Base-by-base conservation (phyloP, 2,797 vertebrate genomes). In the Gymnothorax javanicus region DNA sequence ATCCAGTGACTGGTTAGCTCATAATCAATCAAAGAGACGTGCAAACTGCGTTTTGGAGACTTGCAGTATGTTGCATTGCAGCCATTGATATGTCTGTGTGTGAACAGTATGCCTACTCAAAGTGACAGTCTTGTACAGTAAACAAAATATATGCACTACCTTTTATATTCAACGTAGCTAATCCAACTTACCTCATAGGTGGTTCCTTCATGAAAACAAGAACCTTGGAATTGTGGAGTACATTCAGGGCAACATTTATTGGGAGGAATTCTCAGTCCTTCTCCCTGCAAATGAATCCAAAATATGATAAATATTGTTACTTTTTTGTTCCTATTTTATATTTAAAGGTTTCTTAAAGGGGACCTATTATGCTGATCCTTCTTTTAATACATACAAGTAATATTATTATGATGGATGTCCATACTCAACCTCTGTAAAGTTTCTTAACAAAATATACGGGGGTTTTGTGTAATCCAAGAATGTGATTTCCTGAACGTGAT, bases 211-310 rank as follows among this genome's bases (percentile, higher is more conserved):
- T 97, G 93, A 85, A 91, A 96, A 93, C 98, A 99, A 89, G 94
- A 96, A 64, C 93, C 96, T 52, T 94, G 87, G 0, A 93, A 93
- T 67, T 86, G 92, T 5, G 92, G 91, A 43, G 93, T 88, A 87
- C 98, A 99, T 88, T 96, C 93, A 0, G 98, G 98, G 87, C 98
- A 99, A 92, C 98, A 99, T 64, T 94, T 89, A 91, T 96, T 97
- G 90, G 97, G 92, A 15, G 95, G 92, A 89, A 98, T 96, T 88
- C 93, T 96, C 85, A 99, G 92, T 69, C 94, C 94, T 88, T 98
- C 97, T 2, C 98, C 97, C 98, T 99, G 54, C 59, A 56, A 84
- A 92, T 82, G 88, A 89, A 88, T 88, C 12, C 88, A 90, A 59
- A 56, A 7, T 56, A 56, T 11, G 77, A 25, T 52, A 56, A 56